Conservation (phyloP, 1,140 invertebrate genomes). For the Parasteatoda tepidariorum region DNA sequence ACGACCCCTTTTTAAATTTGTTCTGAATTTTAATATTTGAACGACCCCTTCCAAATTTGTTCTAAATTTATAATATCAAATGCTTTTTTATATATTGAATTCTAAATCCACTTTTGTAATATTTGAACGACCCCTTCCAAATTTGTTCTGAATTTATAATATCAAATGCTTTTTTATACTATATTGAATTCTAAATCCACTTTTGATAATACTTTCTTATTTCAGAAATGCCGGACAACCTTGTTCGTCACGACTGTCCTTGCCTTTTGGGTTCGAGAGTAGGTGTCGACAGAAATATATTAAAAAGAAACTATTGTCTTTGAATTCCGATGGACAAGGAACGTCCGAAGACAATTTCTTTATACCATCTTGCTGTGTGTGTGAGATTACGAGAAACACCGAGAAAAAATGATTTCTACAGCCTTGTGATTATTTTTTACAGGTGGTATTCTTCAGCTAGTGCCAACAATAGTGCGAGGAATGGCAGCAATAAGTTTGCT, state of each 20-base stretch:
- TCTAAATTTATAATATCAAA: no score
- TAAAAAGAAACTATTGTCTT: constrained; percentile 86
- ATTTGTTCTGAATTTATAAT: no score
- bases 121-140: no score
- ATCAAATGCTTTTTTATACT: no score
- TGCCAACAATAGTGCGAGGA: no score
- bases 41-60: no score
- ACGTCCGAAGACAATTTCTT: constrained; percentile 88
- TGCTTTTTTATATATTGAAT: no score
- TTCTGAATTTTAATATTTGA: no score
- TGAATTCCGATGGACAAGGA: constrained; percentile 82
- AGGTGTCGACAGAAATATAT: constrained; percentile 89
- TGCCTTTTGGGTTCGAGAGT: constrained; percentile 83
- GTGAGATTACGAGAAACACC: constrained; percentile 67
- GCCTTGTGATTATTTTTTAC: not conserved
- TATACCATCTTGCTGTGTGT: constrained; percentile 89
- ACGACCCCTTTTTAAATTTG: no score
- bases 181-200: no score
- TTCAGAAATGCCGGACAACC: constrained; percentile 55
- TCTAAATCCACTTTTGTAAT: no score
- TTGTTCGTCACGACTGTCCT: constrained; percentile 55
- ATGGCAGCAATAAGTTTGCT: no score
- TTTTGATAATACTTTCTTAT: not conserved
- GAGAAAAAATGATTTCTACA: constrained; percentile 14
- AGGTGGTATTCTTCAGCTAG: not conserved